Conservation (phyloP, 2,113 vertebrate species). For the Sarotherodon lohbergeri region DNA sequence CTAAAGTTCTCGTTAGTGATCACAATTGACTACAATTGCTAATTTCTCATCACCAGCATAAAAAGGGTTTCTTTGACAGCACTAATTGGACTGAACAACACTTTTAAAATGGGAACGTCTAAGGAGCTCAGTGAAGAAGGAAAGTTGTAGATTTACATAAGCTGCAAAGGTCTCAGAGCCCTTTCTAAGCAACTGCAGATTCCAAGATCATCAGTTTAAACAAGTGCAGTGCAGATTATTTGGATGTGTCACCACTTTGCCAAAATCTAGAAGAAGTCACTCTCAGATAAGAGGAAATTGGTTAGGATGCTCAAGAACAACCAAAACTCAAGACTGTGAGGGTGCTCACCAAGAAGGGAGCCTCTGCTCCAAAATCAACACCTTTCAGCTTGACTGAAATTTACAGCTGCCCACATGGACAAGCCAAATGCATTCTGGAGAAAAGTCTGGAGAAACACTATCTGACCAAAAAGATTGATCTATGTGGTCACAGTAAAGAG, state of each 20-base stretch:
- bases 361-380: neutral
- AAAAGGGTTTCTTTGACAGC: neutral
- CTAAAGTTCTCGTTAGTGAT: neutral
- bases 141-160: neutral
- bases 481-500: neutral
- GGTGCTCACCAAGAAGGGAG: neutral
- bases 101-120: neutral
- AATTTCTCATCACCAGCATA: neutral
- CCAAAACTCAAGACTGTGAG: neutral
- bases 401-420: neutral
- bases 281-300: neutral
- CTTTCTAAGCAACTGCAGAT: neutral
- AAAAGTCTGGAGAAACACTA: neutral
- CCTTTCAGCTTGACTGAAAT: neutral
- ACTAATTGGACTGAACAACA: neutral
- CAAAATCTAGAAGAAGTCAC: neutral
- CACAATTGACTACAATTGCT: neutral
- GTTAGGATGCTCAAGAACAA: neutral
- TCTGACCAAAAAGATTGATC: neutral
- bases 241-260: neutral
- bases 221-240: neutral
- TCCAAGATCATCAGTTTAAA: neutral
- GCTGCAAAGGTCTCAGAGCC: neutral
- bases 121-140: neutral
- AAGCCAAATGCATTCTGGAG: neutral